Conservation (phyloP, 2,888 invertebrate genomes). For the Pinctada fucata region DNA sequence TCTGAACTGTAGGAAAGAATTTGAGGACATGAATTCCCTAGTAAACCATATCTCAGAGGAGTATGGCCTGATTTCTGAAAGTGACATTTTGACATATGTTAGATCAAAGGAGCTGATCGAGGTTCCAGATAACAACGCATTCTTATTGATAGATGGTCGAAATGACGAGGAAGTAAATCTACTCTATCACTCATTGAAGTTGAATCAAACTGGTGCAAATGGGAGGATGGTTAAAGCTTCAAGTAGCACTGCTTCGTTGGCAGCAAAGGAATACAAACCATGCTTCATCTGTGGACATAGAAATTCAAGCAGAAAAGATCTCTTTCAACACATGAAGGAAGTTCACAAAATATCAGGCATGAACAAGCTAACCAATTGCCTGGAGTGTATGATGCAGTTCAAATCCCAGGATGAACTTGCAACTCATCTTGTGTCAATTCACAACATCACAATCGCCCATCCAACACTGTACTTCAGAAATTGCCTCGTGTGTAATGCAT, state of each 20-base stretch:
- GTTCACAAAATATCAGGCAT: constrained; percentile 12
- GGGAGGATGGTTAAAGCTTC: not conserved
- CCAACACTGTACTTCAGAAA: not conserved
- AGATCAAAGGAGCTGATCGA: constrained; percentile 13
- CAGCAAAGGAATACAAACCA: not conserved
- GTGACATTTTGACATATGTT: constrained; percentile 1
- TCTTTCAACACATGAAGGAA: constrained; percentile 16
- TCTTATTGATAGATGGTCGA: constrained; percentile 6
- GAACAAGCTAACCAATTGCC: constrained; percentile 13
- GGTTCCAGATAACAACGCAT: constrained; percentile 6
- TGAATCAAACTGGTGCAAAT: not conserved
- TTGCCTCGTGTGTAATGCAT: constrained; percentile 12
- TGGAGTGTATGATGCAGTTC: constrained; percentile 14
- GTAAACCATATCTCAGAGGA: constrained; percentile 15
- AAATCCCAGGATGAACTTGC: constrained; percentile 9
- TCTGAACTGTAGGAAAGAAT: constrained; percentile 14
- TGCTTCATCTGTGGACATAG: constrained; percentile 21
- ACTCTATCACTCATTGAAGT: not conserved
- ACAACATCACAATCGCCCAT: not conserved
- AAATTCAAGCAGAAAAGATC: not conserved
- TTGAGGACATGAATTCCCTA: not conserved
- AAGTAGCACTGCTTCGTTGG: not conserved
- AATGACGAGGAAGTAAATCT: constrained; percentile 1
- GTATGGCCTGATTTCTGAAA: not conserved
- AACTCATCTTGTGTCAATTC: constrained; percentile 11